Conservation (phyloP, 2,888 invertebrate genomes). For the Cactoblastis cactorum region DNA sequence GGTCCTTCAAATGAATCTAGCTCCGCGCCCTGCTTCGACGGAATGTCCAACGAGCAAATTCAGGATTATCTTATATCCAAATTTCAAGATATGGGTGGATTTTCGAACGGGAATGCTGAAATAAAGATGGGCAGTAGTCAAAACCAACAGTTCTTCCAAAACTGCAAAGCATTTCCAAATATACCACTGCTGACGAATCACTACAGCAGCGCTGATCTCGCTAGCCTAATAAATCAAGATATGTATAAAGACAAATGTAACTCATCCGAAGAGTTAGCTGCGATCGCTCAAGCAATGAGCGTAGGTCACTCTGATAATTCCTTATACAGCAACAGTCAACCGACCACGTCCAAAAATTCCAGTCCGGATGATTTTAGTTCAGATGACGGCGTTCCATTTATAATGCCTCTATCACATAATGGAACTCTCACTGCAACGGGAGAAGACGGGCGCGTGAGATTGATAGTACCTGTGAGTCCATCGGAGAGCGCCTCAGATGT, state of each 20-base stretch:
- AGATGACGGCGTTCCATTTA: constrained; percentile 78
- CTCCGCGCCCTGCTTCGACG: constrained; percentile 46
- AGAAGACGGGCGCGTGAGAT: constrained; percentile 79
- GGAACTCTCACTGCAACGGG: constrained; percentile 81
- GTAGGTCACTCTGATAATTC: constrained; percentile 58
- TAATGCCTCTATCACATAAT: constrained; percentile 83
- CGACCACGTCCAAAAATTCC: constrained; percentile 72
- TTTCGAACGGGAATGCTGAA: constrained; percentile 36
- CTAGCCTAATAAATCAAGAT: constrained; percentile 45
- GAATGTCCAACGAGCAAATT: constrained; percentile 63
- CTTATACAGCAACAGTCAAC: constrained; percentile 55
- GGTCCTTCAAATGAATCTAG: constrained; percentile 36
- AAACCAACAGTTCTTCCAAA: constrained; percentile 62
- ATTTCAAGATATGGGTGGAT: constrained; percentile 56
- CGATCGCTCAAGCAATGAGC: constrained; percentile 56
- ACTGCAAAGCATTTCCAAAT: constrained; percentile 63
- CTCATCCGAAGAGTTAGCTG: constrained; percentile 41
- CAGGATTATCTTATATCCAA: constrained; percentile 62
- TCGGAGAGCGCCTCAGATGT: constrained; percentile 58
- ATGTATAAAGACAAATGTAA: constrained; percentile 40
- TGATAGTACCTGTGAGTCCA: constrained; percentile 81
- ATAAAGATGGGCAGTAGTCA: constrained; percentile 37
- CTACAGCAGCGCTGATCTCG: constrained; percentile 54
- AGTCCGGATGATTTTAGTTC: constrained; percentile 56
- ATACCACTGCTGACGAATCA: constrained; percentile 60